These are phyloP conservation scores for Peromyscus melanophrys DNA, from an alignment of 2,797 vertebrate genomes.

Conservation along the genomic window DNA sequence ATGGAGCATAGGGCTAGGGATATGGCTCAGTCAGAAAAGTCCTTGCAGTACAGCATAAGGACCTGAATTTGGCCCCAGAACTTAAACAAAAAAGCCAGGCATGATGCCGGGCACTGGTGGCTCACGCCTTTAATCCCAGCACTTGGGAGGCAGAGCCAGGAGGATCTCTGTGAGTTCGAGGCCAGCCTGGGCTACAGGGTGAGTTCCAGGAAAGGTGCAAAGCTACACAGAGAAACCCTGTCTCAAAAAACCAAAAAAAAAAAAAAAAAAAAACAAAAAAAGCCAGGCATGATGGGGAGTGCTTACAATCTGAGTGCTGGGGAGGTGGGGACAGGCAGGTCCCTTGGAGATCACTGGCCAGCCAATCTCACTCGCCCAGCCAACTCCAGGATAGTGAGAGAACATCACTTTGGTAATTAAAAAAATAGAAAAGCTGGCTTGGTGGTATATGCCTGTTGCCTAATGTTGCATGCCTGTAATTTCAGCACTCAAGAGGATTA, in stretches of 20 bases:
- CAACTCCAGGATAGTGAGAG: not conserved
- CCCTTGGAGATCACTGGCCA: not conserved
- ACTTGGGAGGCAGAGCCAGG: no score
- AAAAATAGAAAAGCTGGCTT: not conserved
- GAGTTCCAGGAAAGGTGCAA: no score
- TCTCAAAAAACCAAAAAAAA: no score
- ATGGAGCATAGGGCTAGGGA: not conserved
- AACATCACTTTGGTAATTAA: not conserved
- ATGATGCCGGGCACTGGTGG: no score
- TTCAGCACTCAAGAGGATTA: not conserved
- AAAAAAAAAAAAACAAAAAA: no score
- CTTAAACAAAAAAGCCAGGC: not conserved
- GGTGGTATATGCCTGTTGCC: not conserved
- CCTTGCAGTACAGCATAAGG: not conserved
- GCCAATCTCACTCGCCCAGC: not conserved
- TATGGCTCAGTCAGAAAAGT: not conserved
- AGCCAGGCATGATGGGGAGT: not conserved
- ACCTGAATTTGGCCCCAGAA: not conserved
- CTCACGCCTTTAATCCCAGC: no score
- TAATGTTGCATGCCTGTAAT: not conserved
- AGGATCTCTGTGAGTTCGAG: no score
- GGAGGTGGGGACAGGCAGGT: not conserved
- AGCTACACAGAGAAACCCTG: no score
- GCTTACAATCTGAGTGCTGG: not conserved
- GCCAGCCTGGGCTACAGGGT: no score